Percentiles rank a stretch among this genome's conserved stretches.
These are phyloP conservation scores for Ibycter americanus DNA, from an alignment of 2,797 vertebrate genomes.

Conservation along the genomic window DNA sequence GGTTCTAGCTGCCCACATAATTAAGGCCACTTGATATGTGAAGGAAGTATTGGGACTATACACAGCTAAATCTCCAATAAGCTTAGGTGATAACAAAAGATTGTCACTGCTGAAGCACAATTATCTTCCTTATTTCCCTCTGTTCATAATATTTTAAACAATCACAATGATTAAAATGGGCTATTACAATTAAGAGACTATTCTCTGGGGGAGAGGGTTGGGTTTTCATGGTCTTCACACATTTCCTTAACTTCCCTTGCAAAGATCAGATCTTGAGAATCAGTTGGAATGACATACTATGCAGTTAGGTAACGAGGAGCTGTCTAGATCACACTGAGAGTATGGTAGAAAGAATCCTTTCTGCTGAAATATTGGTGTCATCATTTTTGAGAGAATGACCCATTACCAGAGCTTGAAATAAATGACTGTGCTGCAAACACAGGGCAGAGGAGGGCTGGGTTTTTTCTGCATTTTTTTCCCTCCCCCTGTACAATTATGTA, in stretches of 20 bases:
- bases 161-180: slow-evolving; percentile 77
- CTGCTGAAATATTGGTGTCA: slow-evolving; percentile 10
- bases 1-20: slow-evolving; percentile 70
- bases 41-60: slow-evolving; percentile 39
- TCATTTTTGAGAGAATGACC: slow-evolving; percentile 23
- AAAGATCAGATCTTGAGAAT: not conserved
- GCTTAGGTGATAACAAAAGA: slow-evolving; percentile 71
- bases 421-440: not conserved
- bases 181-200: slow-evolving; percentile 76
- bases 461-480: not conserved
- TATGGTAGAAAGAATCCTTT: slow-evolving; percentile 9
- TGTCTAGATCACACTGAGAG: slow-evolving; percentile 37
- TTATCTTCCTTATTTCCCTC: slow-evolving; percentile 66
- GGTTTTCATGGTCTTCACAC: slow-evolving; percentile 43
- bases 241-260: slow-evolving; percentile 63
- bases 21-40: slow-evolving; percentile 75
- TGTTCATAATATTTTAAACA: slow-evolving; percentile 74
- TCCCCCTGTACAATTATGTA: not conserved
- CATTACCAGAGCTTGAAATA: not conserved
- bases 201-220: slow-evolving; percentile 56
- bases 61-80: slow-evolving; percentile 58
- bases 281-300: slow-evolving; percentile 43
- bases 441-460: slow-evolving; percentile 9
- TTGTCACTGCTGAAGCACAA: slow-evolving; percentile 67
- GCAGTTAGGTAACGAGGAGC: not conserved